Conservation (phyloP, 1,140 invertebrate genomes). For the Rhizoglyphus robini region DNA sequence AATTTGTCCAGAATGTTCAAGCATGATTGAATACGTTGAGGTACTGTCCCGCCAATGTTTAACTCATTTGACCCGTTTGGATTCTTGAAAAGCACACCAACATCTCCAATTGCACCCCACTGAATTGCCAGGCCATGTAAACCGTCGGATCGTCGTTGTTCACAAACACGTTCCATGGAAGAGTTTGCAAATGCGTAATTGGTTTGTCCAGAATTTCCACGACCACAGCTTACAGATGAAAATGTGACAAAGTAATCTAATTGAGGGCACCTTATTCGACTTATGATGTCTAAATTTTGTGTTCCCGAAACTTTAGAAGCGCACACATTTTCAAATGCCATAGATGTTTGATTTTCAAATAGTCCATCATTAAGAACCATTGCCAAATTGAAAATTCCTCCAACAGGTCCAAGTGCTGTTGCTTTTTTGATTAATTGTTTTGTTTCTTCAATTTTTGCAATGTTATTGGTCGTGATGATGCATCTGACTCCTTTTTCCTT, state of each 20-base stretch:
- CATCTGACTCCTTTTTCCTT: constrained; percentile 49
- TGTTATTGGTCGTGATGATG: constrained; percentile 51
- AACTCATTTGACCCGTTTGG: constrained; percentile 75
- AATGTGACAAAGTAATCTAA: constrained; percentile 85
- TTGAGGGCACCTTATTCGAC: constrained; percentile 55
- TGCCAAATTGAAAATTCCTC: constrained; percentile 87
- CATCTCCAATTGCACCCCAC: constrained; percentile 94
- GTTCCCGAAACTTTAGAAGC: constrained; percentile 49
- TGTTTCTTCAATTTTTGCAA: constrained; percentile 49
- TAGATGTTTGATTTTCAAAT: constrained; percentile 69
- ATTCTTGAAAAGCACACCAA: constrained; percentile 71
- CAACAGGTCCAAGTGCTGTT: constrained; percentile 54
- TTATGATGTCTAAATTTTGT: constrained; percentile 55
- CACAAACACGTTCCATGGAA: constrained; percentile 84
- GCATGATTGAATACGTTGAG: constrained; percentile 78
- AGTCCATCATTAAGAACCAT: constrained; percentile 66
- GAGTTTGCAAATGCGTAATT: constrained; percentile 95
- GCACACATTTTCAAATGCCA: constrained; percentile 55
- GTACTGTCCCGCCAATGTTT: constrained; percentile 76
- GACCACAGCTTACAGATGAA: constrained; percentile 82
- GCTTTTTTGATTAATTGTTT: constrained; percentile 44
- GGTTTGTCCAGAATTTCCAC: constrained; percentile 82
- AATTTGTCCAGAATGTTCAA: constrained; percentile 67
- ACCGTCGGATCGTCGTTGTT: constrained; percentile 58
- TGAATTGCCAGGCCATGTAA: constrained; percentile 71